A percentile compares a stretch with the other conserved stretches of the same genome.
Conservation (phyloP, 2,113 vertebrate genomes). For the Rostratula benghalensis region DNA sequence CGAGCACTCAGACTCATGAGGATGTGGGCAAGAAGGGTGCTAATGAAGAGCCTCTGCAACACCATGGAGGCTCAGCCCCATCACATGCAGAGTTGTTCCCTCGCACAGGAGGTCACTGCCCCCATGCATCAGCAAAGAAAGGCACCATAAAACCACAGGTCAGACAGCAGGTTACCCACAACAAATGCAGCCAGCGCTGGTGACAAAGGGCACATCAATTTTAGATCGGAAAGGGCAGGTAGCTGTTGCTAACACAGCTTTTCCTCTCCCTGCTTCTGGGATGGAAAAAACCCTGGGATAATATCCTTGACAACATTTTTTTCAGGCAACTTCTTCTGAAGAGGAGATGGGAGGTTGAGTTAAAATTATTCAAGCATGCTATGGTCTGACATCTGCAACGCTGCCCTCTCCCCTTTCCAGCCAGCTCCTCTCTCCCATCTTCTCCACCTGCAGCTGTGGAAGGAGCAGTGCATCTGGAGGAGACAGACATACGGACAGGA, state of each 20-base stretch:
- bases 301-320: background rate
- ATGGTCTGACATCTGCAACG: background rate
- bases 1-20: rapidly evolving
- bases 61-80: background rate
- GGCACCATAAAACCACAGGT: background rate
- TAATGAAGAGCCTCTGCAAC: background rate
- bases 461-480: background rate
- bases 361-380: background rate
- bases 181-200: background rate
- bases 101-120: rapidly evolving
- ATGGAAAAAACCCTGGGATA: background rate
- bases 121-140: background rate
- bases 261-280: background rate
- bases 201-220: background rate
- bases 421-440: background rate
- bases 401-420: background rate
- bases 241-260: background rate
- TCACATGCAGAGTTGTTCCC: background rate
- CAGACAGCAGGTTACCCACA: background rate
- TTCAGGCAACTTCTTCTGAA: background rate
- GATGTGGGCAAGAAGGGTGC: background rate
- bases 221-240: background rate
- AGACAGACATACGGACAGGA: background rate
- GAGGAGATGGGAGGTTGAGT: background rate
- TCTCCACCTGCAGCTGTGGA: background rate